Evolutionary conservation across 2,113 vertebrate genomes (phyloP).

Genomic region (Scolopax mira): DNA sequence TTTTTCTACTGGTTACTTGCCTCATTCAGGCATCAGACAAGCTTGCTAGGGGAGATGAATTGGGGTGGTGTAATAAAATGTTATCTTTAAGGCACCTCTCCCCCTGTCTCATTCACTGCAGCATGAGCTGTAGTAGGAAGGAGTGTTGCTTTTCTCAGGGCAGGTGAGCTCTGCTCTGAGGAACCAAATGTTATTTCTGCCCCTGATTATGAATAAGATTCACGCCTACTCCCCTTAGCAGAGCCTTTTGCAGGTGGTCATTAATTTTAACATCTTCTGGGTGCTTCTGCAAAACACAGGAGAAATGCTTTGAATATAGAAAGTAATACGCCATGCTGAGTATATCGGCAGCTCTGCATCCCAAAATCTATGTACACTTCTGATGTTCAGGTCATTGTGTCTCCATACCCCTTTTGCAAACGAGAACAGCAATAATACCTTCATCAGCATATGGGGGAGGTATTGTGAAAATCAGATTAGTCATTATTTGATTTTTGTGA

Average conservation of each 20-base stretch:
- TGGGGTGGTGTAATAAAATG: slow-evolving; percentile 31
- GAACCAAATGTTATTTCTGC: not conserved
- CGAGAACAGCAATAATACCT: not conserved
- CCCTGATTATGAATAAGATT: not conserved
- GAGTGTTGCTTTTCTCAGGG: not conserved
- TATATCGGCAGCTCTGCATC: not conserved
- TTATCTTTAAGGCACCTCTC: slow-evolving; percentile 35
- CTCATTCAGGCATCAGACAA: slow-evolving; percentile 1
- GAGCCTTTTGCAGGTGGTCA: not conserved
- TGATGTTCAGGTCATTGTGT: not conserved
- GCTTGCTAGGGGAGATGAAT: slow-evolving; percentile 24
- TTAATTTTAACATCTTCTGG: not conserved
- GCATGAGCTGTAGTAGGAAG: not conserved
- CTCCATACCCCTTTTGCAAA: slow-evolving; percentile 1
- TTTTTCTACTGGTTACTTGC: slow-evolving; percentile 28
- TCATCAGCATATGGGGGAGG: slow-evolving; percentile 8
- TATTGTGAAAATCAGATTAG: slow-evolving; percentile 53
- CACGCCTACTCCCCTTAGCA: not conserved
- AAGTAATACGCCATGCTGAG: not conserved
- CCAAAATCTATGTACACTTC: not conserved
- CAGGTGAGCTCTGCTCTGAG: not conserved
- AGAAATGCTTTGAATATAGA: not conserved
- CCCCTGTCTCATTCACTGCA: not conserved
- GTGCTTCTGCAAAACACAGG: not conserved
- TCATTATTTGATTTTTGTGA: slow-evolving; percentile 43